Percentiles rank a stretch among this genome's conserved stretches.
Evolutionary conservation across 2,113 vertebrate genomes (phyloP).

Genomic region (Eonycteris spelaea): DNA sequence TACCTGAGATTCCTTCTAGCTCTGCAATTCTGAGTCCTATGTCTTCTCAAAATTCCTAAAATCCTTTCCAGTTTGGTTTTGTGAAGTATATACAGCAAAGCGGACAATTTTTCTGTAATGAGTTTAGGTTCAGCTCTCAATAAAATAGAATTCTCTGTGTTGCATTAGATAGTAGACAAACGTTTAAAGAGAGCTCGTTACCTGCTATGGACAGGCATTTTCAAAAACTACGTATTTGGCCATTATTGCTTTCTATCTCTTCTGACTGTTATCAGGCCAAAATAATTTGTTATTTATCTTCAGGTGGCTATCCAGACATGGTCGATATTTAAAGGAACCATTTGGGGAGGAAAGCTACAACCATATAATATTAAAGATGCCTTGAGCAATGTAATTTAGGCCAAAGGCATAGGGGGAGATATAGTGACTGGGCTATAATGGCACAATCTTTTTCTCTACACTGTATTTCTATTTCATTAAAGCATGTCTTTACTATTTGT

Average conservation of each 20-base stretch:
- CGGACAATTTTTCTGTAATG: not conserved
- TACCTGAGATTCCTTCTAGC: not conserved
- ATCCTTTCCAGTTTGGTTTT: not conserved
- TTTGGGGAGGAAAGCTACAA: not conserved
- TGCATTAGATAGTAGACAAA: not conserved
- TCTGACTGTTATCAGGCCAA: not conserved
- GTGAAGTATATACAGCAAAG: not conserved
- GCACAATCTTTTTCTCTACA: not conserved
- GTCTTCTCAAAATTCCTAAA: not conserved
- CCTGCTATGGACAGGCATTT: not conserved
- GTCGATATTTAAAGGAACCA: not conserved
- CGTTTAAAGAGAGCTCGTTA: not conserved
- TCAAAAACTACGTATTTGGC: not conserved
- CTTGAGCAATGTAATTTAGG: not conserved
- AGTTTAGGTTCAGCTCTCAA: not conserved
- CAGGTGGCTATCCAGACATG: not conserved
- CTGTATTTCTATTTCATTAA: not conserved
- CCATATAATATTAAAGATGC: not conserved
- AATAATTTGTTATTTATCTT: not conserved
- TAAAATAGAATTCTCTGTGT: not conserved
- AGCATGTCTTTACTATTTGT: not conserved
- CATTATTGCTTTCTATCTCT: not conserved
- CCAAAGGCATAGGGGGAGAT: not conserved
- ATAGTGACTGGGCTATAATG: not conserved
- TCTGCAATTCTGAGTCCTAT: conserved; percentile 7